A percentile compares a stretch with the other conserved stretches of the same genome.
phyloP scores from a whole-genome alignment of 2,113 vertebrate genomes.

The Leuciscus idus region DNA sequence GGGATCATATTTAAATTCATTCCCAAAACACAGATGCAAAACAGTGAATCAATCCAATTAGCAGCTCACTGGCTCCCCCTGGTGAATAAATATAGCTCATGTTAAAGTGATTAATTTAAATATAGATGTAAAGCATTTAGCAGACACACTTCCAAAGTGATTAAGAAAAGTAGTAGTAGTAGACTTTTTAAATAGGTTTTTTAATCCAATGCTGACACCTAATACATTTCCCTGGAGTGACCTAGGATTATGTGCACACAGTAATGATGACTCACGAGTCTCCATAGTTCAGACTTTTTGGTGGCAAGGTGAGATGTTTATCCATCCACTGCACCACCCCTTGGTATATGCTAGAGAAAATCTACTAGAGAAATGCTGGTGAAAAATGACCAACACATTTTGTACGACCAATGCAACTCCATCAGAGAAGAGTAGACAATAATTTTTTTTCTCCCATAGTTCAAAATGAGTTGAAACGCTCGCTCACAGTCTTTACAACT shows the following conservation, averaged over 20 bases:
- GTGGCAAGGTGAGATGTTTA: neutral
- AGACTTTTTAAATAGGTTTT: neutral
- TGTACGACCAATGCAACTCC: neutral
- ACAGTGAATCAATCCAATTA: neutral
- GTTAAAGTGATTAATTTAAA: neutral
- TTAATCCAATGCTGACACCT: neutral
- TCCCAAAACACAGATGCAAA: neutral
- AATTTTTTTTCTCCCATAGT: neutral
- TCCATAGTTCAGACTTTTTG: neutral
- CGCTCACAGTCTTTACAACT: neutral
- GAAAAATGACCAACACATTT: neutral
- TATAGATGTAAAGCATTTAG: neutral
- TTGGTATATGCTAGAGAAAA: neutral
- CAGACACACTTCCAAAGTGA: neutral
- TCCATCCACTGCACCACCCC: neutral
- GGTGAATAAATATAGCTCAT: slow-evolving; percentile 13
- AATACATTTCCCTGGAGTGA: neutral
- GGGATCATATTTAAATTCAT: neutral
- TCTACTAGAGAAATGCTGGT: neutral
- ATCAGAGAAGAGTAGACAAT: neutral
- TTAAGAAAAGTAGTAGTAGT: neutral
- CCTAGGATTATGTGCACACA: neutral
- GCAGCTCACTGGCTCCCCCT: slow-evolving; percentile 42
- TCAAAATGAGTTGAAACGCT: neutral
- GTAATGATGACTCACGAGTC: neutral